Evolutionary conservation across 2,888 invertebrate genomes (phyloP), one percentile per base, ranked within the genome.

Genomic region (Lasioglossum pauxillum): DNA sequence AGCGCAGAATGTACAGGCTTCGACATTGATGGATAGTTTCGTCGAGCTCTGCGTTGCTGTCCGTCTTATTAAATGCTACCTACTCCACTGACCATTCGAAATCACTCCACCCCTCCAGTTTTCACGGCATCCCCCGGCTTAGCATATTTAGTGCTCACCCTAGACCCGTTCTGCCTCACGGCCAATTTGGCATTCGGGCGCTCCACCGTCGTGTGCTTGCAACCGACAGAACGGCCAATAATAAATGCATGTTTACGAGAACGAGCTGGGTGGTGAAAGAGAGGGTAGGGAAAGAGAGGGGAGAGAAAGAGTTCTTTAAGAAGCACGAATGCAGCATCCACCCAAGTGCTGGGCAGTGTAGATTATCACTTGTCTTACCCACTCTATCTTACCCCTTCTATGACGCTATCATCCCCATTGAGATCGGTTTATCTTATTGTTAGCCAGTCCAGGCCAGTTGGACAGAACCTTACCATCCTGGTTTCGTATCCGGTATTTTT

Each of bases 11-110:
- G 83, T 82, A 80, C 79, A 86, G 53, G 74, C 46, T 27, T 79
- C 77, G 91, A 90, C 91, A 82, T 91, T 92, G 92, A 92, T 90
- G 86, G 89, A 92, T 92, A 87, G 89, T 87, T 85, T 86, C 82
- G 85, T 85, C 80, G 82, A 87, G 83, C 81, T 85, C 78, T 84
- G 80, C 79, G 84, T 87, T 88, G 78, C 87, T 85, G 88, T 88
- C 87, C 85, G 81, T 74, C 80, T 79, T 85, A 89, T 90, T 85
- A 88, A 90, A 89, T 73, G 84, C 79, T 83, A 83, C 49, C 80
- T 83, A 81, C 85, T 80, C 83, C 84, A 89, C 83, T 87, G 86
- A 85, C 84, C 90, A 80, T 84, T 86, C 76, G 76, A 84, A 86
- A 88, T 78, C 81, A 80, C 84, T 80, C 82, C 64, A 31, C 60